Conservation (phyloP, 1,140 invertebrate genomes). For the Trichoplusia ni region DNA sequence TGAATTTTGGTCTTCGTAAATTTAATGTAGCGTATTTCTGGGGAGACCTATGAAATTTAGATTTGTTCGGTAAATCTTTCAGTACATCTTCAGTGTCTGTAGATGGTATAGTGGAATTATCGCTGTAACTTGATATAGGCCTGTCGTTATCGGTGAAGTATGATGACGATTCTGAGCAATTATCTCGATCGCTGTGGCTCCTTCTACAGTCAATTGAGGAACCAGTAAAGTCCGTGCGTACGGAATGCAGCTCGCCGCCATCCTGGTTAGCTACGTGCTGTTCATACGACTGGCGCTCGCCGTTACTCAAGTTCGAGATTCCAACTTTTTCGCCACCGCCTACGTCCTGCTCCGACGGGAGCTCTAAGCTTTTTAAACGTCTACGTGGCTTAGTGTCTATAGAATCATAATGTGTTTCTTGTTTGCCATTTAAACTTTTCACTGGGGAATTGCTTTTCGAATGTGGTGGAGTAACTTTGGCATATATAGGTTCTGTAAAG, state of each 20-base stretch:
- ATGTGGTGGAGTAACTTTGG: conserved; percentile 72
- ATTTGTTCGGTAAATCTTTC: conserved; percentile 76
- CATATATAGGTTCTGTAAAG: conserved; percentile 78
- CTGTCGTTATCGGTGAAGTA: conserved; percentile 76
- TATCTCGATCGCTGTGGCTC: conserved; percentile 74
- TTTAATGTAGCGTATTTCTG: conserved; percentile 80
- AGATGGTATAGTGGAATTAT: conserved; percentile 78
- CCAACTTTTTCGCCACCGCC: conserved; percentile 60
- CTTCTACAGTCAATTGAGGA: conserved; percentile 72
- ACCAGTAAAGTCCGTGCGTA: conserved; percentile 66
- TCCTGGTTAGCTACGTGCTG: conserved; percentile 63
- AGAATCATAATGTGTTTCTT: conserved; percentile 77
- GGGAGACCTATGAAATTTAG: conserved; percentile 77
- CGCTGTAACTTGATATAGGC: conserved; percentile 77
- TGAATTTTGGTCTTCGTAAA: conserved; percentile 75
- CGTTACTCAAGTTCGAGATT: conserved; percentile 64
- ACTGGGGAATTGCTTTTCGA: conserved; percentile 69
- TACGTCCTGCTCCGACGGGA: conserved; percentile 56
- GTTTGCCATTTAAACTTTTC: conserved; percentile 60
- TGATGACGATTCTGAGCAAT: conserved; percentile 77
- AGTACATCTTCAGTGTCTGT: conserved; percentile 78
- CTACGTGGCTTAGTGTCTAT: conserved; percentile 76
- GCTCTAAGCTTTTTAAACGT: conserved; percentile 69
- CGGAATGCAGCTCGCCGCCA: conserved; percentile 72
- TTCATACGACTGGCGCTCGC: conserved; percentile 64